A percentile compares a stretch with the other conserved stretches of the same genome.
phyloP scores from a whole-genome alignment of 2,888 invertebrate species.

The Odontocolon sp. region DNA sequence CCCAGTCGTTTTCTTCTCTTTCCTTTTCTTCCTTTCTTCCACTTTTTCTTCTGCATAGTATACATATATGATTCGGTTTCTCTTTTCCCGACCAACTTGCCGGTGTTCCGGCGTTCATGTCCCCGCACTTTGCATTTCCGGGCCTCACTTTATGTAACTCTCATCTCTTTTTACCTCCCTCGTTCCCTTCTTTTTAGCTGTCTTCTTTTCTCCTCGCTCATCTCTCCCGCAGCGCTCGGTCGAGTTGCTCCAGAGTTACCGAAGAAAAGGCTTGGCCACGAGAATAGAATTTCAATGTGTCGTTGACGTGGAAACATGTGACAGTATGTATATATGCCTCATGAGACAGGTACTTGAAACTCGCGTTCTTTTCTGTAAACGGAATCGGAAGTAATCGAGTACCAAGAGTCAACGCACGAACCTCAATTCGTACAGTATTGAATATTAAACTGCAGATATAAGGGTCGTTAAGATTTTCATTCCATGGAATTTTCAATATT shows the following conservation, averaged over 20 bases:
- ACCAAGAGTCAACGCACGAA: background rate
- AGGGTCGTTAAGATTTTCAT: too few species aligned
- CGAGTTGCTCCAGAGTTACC: slow-evolving; percentile 41
- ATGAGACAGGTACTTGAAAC: background rate
- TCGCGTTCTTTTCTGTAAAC: slow-evolving; percentile 1
- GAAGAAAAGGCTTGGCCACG: slow-evolving; percentile 57
- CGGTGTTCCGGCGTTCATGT: slow-evolving; percentile 49
- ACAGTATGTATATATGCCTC: background rate
- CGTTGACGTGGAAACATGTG: slow-evolving; percentile 12
- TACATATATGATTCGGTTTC: slow-evolving; percentile 43
- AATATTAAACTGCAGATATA: too few species aligned
- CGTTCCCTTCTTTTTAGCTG: slow-evolving; percentile 8
- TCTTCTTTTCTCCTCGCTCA: slow-evolving; percentile 4
- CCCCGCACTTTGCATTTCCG: slow-evolving; percentile 57
- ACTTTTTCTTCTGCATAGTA: too few species aligned
- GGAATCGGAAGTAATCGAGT: slow-evolving; percentile 5
- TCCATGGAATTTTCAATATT: too few species aligned
- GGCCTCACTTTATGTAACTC: slow-evolving; percentile 56
- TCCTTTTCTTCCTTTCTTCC: slow-evolving; percentile 12
- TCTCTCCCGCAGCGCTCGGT: slow-evolving; percentile 9
- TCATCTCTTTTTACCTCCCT: slow-evolving; percentile 13
- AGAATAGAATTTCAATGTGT: slow-evolving; percentile 65
- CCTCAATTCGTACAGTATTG: too few species aligned
- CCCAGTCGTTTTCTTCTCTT: slow-evolving; percentile 16
- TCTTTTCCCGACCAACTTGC: slow-evolving; percentile 53